Evolutionary conservation across 2,888 invertebrate species (phyloP).

Genomic region (Hymenopus coronatus): DNA sequence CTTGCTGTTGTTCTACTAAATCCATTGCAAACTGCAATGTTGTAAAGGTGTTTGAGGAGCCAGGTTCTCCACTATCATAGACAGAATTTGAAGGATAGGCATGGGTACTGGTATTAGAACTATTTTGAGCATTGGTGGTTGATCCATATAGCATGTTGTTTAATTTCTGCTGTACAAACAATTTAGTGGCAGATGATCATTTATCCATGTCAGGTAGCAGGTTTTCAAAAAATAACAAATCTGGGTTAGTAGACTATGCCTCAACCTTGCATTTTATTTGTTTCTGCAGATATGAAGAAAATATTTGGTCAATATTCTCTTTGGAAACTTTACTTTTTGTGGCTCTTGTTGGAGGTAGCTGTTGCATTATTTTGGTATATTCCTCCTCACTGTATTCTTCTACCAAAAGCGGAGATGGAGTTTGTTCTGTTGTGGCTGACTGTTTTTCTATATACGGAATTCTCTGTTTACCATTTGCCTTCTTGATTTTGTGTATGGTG

Average conservation of each 20-base stretch:
- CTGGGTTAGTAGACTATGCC: background rate
- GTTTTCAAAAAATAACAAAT: background rate
- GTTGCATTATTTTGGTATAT: background rate
- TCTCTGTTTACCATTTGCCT: background rate
- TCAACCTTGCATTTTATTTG: background rate
- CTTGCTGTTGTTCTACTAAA: no score
- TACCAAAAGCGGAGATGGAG: background rate
- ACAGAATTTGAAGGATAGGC: no score
- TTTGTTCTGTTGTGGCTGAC: background rate
- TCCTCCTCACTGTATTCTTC: background rate
- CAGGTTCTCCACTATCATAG: no score
- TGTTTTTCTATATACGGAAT: background rate
- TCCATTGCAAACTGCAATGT: no score
- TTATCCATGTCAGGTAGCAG: background rate
- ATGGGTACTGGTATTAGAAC: background rate
- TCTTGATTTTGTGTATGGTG: background rate
- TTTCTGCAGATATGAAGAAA: background rate
- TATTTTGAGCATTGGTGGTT: background rate
- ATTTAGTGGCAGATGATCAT: background rate
- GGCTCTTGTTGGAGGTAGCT: background rate
- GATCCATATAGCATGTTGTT: background rate
- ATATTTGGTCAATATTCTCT: background rate
- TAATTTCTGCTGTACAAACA: background rate
- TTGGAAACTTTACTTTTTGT: background rate
- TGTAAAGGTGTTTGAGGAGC: no score